A percentile compares a stretch with the other conserved stretches of the same genome.
Evolutionary conservation across 2,888 invertebrate species (phyloP).

Genomic region (Apamea anceps): DNA sequence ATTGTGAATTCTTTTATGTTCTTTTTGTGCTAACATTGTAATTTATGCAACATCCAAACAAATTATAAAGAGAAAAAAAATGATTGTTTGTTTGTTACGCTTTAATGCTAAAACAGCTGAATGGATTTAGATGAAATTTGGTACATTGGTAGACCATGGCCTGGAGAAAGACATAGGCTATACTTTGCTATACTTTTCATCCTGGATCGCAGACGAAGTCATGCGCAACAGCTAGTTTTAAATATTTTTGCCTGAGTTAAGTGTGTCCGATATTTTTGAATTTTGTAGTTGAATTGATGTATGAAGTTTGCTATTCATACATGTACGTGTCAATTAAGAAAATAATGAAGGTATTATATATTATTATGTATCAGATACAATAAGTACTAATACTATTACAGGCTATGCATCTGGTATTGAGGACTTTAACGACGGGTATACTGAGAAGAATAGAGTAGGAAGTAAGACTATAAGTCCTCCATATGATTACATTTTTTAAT

Average conservation of each 20-base stretch:
- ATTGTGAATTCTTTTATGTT: not conserved
- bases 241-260: not conserved
- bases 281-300: not conserved
- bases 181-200: not conserved
- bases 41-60: not conserved
- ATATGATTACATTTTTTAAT: not conserved
- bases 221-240: not conserved
- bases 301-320: not conserved
- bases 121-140: not conserved
- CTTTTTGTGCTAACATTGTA: not conserved
- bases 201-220: not conserved
- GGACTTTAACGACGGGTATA: not conserved
- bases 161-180: not conserved
- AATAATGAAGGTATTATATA: not conserved
- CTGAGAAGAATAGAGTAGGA: not conserved
- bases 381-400: conserved; percentile 9
- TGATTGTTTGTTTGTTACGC: not conserved
- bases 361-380: not conserved
- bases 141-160: too few relatives aligned
- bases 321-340: not conserved
- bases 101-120: not conserved
- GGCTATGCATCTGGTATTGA: not conserved
- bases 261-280: too few relatives aligned
- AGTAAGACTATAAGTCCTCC: not conserved
- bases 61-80: not conserved